Evolutionary conservation across 1,140 invertebrate species (phyloP), one percentile per base, ranked within the genome.

Genomic region (Steinernema feltiae): DNA sequence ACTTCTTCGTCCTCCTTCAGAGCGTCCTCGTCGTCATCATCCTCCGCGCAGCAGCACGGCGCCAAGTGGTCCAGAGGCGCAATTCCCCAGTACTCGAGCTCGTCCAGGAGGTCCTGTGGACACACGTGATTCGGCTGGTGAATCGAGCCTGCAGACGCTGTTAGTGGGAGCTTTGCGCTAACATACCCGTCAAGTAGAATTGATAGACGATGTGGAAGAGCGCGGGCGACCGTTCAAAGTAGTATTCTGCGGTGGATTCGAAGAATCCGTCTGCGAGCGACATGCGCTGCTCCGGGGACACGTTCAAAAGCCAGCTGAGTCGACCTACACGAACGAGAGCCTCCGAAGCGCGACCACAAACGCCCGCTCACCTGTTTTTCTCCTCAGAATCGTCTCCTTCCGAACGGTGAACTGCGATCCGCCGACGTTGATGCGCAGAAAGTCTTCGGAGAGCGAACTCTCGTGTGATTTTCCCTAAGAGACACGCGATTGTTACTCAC

Each of bases 121-220:
- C 81, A 82, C 18, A 83, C 32, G 32, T 82, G 78, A 18, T 72
- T 24, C 1, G 82, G 74, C 71, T 82, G 82, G 73, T 82, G 82
- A 35, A 82, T 82, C 3, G 30, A 30, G 30, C 78, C 78, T 79
- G 27, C 1, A 32, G 0, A 46, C 63, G 24, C 7, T 21, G 1
- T 63, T 27, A 32, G 46, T n/a, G 27, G 69, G n/a, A 27, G n/a
- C n/a, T n/a, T n/a, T n/a, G n/a, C n/a, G n/a, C n/a, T n/a, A n/a
- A n/a, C n/a, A n/a, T 70, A 70, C 81, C 82, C 21, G 46, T 74
- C 21, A 80, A 35, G 69, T 82, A 82, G 46, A 82, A 82, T 48
- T 82, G 79, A 71, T 82, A 82, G n/a, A 82, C 76, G 46, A 82
- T 75, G 70, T 81, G 79, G 71, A 82, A 82, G 1, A 79, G 63